Percentiles rank a stretch among this genome's conserved stretches.
These are phyloP conservation scores for Lepisosteus osseus DNA, from an alignment of 2,113 vertebrate genomes.

Conservation along the genomic window DNA sequence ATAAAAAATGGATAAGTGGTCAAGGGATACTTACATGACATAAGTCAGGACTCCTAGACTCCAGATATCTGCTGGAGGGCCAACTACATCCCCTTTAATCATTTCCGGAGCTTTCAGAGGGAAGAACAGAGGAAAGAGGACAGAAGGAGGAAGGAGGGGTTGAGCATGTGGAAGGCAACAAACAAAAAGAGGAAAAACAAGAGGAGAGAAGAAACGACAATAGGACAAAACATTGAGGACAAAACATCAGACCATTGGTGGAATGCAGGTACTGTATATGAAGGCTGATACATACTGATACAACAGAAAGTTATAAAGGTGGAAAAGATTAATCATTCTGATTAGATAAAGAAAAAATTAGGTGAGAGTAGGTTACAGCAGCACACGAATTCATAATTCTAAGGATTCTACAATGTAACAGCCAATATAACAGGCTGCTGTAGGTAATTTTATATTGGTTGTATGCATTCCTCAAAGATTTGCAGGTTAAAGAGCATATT, in stretches of 20 bases:
- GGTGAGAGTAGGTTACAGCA: no score
- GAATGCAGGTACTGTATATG: no score
- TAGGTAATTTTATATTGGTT: no score
- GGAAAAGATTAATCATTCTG: no score
- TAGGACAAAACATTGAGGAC: not conserved
- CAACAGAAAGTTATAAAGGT: no score
- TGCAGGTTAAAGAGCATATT: no score
- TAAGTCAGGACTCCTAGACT: constrained; percentile 84
- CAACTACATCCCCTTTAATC: constrained; percentile 92
- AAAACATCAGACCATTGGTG: not conserved
- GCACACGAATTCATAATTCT: no score
- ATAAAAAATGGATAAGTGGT: constrained; percentile 20
- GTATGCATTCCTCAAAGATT: no score
- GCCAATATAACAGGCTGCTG: no score
- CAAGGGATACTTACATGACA: constrained; percentile 84
- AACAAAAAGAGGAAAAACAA: not conserved
- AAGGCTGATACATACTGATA: no score
- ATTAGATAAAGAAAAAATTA: no score
- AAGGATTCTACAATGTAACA: no score
- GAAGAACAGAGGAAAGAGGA: constrained; percentile 24
- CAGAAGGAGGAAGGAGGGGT: not conserved
- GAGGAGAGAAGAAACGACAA: not conserved
- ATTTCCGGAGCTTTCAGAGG: constrained; percentile 84
- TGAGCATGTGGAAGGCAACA: not conserved
- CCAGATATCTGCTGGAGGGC: constrained; percentile 94